phyloP scores from a whole-genome alignment of 1,140 invertebrate genomes.

The Pantala flavescens region DNA sequence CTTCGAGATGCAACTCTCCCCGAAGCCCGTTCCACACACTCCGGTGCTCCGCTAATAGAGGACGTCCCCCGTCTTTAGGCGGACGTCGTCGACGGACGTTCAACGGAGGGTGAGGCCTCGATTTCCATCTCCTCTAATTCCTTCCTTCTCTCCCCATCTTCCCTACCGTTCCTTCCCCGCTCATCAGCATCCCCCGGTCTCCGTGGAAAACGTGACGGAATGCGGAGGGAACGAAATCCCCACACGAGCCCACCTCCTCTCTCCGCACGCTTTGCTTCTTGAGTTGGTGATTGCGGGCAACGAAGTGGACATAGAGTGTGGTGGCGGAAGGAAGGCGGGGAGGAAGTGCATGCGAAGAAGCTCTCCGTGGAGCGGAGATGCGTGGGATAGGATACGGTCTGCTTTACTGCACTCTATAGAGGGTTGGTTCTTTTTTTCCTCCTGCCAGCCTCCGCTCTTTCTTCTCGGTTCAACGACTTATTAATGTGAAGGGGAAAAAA shows the following conservation, averaged over 20 bases:
- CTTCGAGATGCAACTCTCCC: not conserved
- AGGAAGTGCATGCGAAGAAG: too few species aligned
- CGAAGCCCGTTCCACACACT: not conserved
- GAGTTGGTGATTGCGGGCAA: too few species aligned
- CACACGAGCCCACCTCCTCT: not conserved
- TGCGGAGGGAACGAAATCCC: not conserved
- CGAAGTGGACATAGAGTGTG: too few species aligned
- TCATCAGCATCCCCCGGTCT: not conserved
- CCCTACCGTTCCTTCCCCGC: not conserved
- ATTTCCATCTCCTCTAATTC: slow-evolving; percentile 9
- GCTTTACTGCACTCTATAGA: too few species aligned
- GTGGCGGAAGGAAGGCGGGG: too few species aligned
- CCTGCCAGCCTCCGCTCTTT: too few species aligned
- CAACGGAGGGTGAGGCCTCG: not conserved
- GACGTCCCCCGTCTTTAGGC: not conserved
- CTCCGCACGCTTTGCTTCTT: not conserved
- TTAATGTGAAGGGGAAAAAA: too few species aligned
- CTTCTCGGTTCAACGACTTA: too few species aligned
- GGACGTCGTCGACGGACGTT: not conserved
- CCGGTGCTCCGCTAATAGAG: not conserved
- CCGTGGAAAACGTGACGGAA: slow-evolving; percentile 7
- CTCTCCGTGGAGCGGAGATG: too few species aligned
- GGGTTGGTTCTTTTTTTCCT: too few species aligned
- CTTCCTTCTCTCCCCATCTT: not conserved
- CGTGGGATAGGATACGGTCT: too few species aligned